phyloP scores from a whole-genome alignment of 2,113 vertebrate species.

The Piliocolobus tephrosceles region DNA sequence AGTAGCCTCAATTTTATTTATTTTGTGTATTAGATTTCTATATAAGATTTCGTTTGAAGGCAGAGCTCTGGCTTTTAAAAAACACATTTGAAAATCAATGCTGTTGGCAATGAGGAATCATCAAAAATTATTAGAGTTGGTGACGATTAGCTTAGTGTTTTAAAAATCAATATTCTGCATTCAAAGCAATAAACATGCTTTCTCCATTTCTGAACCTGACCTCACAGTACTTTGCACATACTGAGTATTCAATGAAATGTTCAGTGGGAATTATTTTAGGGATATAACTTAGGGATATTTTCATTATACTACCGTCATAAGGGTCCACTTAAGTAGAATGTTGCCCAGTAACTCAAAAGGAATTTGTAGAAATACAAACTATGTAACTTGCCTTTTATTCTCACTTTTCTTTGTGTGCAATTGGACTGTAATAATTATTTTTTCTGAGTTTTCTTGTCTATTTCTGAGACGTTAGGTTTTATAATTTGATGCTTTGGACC shows the following conservation, averaged over 20 bases:
- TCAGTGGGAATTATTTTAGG: background rate
- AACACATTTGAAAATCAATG: background rate
- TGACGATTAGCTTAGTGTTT: background rate
- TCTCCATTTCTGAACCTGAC: background rate
- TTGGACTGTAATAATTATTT: background rate
- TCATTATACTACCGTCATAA: background rate
- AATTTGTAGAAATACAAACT: slow-evolving; percentile 25
- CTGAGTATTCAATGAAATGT: background rate
- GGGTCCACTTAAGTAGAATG: background rate
- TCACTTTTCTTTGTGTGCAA: slow-evolving; percentile 21
- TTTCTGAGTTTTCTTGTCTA: background rate
- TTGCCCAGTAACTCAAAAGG: slow-evolving; percentile 11
- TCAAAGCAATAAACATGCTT: background rate
- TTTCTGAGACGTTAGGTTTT: slow-evolving; percentile 47
- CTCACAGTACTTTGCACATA: background rate
- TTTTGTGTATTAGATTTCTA: background rate
- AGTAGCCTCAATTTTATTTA: background rate
- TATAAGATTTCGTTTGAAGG: background rate
- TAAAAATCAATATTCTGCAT: background rate
- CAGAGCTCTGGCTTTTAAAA: background rate
- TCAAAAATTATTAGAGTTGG: background rate
- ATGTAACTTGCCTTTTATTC: background rate
- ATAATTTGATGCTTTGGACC: background rate
- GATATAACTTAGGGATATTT: background rate
- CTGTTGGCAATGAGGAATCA: background rate